Evolutionary conservation across 2,888 invertebrate species (phyloP).

Genomic region (Liposcelis brunnea): DNA sequence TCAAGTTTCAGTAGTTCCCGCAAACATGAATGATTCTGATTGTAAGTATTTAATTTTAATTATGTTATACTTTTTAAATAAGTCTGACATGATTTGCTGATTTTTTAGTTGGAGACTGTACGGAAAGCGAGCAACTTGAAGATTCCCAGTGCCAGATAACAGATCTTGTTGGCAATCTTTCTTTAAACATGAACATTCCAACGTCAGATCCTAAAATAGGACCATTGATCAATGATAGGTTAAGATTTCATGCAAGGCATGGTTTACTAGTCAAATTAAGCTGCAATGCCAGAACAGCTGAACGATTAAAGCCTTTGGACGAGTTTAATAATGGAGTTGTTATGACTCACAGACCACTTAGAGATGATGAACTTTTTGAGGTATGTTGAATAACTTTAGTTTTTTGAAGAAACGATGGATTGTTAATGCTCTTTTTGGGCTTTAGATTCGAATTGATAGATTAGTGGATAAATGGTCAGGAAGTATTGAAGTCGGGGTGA

Average conservation of each 20-base stretch:
- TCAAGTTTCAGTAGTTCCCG: slow-evolving; percentile 42
- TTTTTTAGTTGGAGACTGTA: too few relatives aligned
- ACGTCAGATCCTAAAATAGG: too few relatives aligned
- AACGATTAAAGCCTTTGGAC: slow-evolving; percentile 71
- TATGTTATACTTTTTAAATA: too few relatives aligned
- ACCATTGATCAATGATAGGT: slow-evolving; percentile 31
- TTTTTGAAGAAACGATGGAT: neutral
- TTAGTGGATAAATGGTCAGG: slow-evolving; percentile 93
- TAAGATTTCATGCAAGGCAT: slow-evolving; percentile 75
- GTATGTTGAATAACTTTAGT: slow-evolving; percentile 22
- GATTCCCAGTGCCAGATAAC: too few relatives aligned
- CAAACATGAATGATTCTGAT: slow-evolving; percentile 15
- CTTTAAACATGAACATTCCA: too few relatives aligned
- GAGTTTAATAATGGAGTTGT: slow-evolving; percentile 95
- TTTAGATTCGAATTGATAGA: slow-evolving; percentile 76
- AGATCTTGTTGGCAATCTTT: too few relatives aligned
- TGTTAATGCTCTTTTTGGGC: slow-evolving; percentile 12
- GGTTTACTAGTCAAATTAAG: slow-evolving; percentile 76
- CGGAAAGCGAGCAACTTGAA: too few relatives aligned
- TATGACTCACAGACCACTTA: slow-evolving; percentile 77
- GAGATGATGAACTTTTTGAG: slow-evolving; percentile 82
- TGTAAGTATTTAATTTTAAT: neutral
- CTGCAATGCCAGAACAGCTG: slow-evolving; percentile 56
- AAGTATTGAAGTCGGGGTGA: slow-evolving; percentile 83
- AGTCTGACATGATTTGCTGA: too few relatives aligned